phyloP scores from a whole-genome alignment of 2,113 vertebrate species.

The Danionella cerebrum region DNA sequence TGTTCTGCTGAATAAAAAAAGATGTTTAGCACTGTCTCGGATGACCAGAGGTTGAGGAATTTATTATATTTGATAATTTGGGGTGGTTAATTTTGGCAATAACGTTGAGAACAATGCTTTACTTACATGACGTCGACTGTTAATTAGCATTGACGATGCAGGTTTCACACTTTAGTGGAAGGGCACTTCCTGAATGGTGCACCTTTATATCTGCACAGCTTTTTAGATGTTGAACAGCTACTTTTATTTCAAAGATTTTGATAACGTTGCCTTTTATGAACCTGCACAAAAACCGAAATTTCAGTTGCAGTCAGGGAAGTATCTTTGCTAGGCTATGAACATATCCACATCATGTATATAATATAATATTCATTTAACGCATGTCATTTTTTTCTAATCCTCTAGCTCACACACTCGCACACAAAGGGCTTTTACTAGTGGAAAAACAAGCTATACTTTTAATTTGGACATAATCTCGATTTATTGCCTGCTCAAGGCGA shows the following conservation, averaged over 20 bases:
- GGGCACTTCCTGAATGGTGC: neutral
- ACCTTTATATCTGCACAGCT: neutral
- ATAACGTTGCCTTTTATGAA: slow-evolving; percentile 34
- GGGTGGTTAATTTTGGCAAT: slow-evolving; percentile 12
- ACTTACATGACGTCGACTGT: slow-evolving; percentile 31
- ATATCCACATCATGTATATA: slow-evolving; percentile 15
- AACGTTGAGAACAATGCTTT: slow-evolving; percentile 6
- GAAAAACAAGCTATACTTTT: slow-evolving; percentile 30
- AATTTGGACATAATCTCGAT: slow-evolving; percentile 10
- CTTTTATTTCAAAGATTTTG: slow-evolving; percentile 1
- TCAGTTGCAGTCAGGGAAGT: slow-evolving; percentile 27
- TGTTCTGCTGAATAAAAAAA: too few species aligned
- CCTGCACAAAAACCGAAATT: slow-evolving; percentile 18
- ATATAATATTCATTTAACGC: slow-evolving; percentile 18
- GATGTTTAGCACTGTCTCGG: neutral
- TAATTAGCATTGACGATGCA: slow-evolving; percentile 1
- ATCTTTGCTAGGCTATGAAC: slow-evolving; percentile 9
- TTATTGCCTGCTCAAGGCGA: slow-evolving; percentile 34
- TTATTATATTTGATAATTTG: too few species aligned
- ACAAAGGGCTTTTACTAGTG: slow-evolving; percentile 38
- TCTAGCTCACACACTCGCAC: slow-evolving; percentile 12
- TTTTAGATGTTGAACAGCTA: neutral
- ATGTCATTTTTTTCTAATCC: slow-evolving; percentile 13
- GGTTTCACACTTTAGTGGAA: neutral
- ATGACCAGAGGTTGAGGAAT: too few species aligned